Percentiles rank a stretch among this genome's conserved stretches.
Conservation (phyloP, 2,113 vertebrate genomes). For the Candoia aspera region DNA sequence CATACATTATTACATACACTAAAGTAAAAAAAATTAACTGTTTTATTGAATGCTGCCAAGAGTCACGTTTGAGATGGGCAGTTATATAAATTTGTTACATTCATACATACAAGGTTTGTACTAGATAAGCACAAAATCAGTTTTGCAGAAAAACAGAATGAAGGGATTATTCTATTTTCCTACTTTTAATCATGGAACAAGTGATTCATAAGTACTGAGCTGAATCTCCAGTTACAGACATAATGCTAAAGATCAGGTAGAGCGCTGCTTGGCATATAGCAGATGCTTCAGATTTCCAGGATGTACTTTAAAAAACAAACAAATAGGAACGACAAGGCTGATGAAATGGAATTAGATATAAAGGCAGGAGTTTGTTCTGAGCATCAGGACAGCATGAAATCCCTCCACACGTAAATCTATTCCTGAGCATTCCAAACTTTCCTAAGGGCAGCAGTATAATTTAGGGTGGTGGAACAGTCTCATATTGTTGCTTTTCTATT, state of each 20-base stretch:
- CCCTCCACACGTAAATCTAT: background rate
- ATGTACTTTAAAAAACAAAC: background rate
- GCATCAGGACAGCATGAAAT: background rate
- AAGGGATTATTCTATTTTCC: background rate
- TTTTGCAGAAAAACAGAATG: background rate
- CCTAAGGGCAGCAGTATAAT: background rate
- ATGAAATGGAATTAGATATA: background rate
- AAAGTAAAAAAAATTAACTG: background rate
- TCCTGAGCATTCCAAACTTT: background rate
- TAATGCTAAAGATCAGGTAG: background rate
- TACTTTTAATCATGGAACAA: background rate
- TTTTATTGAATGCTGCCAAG: background rate
- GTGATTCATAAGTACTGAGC: background rate
- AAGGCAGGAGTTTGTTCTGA: background rate
- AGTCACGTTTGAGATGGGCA: background rate
- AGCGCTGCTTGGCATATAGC: background rate
- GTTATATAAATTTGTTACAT: background rate
- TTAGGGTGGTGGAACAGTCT: background rate
- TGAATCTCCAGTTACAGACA: background rate
- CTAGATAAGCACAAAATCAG: background rate
- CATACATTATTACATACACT: background rate
- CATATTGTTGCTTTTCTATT: background rate
- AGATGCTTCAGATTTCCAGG: background rate
- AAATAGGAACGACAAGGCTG: background rate
- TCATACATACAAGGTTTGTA: background rate